These are phyloP conservation scores for Prosapia bicincta DNA, from an alignment of 2,888 invertebrate genomes.

Conservation along the genomic window DNA sequence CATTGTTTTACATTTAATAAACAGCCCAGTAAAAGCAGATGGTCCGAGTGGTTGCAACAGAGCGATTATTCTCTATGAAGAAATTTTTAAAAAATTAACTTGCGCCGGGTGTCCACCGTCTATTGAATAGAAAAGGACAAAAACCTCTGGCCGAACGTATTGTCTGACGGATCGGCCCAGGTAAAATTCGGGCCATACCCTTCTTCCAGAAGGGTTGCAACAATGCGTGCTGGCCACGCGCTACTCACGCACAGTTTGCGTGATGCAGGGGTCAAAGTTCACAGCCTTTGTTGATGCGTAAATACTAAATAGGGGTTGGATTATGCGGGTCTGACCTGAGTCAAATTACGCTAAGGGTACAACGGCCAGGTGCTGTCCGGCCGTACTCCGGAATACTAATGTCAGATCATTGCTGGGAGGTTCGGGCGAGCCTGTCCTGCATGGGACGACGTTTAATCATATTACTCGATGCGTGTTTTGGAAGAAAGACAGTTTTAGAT, in stretches of 20 bases:
- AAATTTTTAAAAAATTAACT: not conserved
- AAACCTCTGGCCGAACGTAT: not conserved
- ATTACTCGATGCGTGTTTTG: too few relatives aligned
- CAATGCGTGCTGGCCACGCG: not conserved
- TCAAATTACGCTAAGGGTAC: slow-evolving; percentile 2
- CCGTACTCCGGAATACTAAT: not conserved
- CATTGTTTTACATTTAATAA: not conserved
- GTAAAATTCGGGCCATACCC: not conserved
- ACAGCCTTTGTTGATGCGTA: not conserved
- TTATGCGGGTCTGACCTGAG: not conserved
- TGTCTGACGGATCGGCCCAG: not conserved
- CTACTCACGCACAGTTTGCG: not conserved
- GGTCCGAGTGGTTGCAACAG: not conserved
- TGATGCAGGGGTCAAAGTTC: not conserved
- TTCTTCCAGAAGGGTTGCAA: not conserved
- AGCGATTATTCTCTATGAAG: not conserved
- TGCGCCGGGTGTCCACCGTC: not conserved
- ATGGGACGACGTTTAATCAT: not conserved
- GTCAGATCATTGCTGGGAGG: not conserved
- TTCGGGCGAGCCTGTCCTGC: not conserved
- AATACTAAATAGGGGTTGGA: not conserved
- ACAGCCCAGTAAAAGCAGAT: not conserved
- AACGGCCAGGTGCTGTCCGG: not conserved
- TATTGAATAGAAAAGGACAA: not conserved
- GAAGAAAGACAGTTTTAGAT: too few relatives aligned